Evolutionary conservation across 2,888 invertebrate genomes (phyloP).

Genomic region (Catocala fraxini): DNA sequence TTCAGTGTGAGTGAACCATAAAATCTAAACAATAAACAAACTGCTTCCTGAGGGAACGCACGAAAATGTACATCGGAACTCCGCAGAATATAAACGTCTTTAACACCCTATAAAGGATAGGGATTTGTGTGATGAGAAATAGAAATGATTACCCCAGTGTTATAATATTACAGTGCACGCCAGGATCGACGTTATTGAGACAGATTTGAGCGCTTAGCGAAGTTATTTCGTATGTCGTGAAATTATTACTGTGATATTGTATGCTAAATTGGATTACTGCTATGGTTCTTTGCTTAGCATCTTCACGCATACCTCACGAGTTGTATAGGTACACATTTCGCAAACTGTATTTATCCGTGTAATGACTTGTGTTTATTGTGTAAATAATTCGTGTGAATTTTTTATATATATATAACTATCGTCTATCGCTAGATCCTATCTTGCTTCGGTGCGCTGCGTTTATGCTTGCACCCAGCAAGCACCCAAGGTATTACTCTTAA

Average conservation of each 20-base stretch:
- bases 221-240: conserved; percentile 19
- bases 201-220: conserved; percentile 26
- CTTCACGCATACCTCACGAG: too few species aligned
- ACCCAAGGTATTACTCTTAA: too few species aligned
- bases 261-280: not conserved
- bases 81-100: conserved; percentile 48
- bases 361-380: too few species aligned
- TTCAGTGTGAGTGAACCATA: conserved; percentile 58
- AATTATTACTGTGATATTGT: not conserved
- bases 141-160: conserved; percentile 36
- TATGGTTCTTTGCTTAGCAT: not conserved
- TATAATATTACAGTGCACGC: conserved; percentile 15
- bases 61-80: conserved; percentile 59
- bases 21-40: conserved; percentile 78
- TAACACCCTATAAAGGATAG: conserved; percentile 35
- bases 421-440: too few species aligned
- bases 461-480: too few species aligned
- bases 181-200: conserved; percentile 35
- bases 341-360: not conserved
- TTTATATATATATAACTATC: too few species aligned
- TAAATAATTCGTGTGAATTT: too few species aligned
- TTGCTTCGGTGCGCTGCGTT: too few species aligned
- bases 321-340: conserved; percentile 4
- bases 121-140: conserved; percentile 44
- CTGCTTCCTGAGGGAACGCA: conserved; percentile 63